Percentiles rank a stretch among this genome's conserved stretches.
phyloP scores from a whole-genome alignment of 2,113 vertebrate genomes.

The Pangasianodon gigas region DNA sequence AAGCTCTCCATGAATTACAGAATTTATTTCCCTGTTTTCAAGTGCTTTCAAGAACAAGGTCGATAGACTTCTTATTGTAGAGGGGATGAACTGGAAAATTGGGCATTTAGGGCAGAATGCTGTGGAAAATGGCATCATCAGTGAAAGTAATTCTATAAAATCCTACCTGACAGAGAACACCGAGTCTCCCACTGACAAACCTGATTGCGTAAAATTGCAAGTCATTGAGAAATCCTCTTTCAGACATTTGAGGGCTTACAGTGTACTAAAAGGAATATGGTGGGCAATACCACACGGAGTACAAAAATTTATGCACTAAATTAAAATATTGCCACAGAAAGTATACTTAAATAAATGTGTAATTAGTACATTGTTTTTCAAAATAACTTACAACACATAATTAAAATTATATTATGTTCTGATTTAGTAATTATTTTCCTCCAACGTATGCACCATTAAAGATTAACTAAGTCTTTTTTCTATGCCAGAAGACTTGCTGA shows the following conservation, averaged over 20 bases:
- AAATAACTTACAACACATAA: background rate
- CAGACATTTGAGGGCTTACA: background rate
- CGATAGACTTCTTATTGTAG: slow-evolving; percentile 18
- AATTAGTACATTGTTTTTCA: background rate
- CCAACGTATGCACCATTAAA: slow-evolving; percentile 4
- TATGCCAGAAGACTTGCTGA: slow-evolving; percentile 36
- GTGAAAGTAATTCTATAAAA: slow-evolving; percentile 10
- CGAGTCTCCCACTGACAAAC: background rate
- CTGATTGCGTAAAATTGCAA: background rate
- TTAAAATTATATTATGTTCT: background rate
- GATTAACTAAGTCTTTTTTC: slow-evolving; percentile 10
- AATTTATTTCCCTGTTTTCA: slow-evolving; percentile 35
- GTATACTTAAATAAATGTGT: background rate
- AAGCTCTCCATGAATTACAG: slow-evolving; percentile 32
- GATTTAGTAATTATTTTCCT: background rate
- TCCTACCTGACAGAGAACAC: background rate
- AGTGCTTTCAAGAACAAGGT: slow-evolving; percentile 2
- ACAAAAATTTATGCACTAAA: background rate
- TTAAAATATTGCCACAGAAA: background rate
- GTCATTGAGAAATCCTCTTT: background rate
- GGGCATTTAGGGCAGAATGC: slow-evolving; percentile 23
- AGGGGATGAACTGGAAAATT: slow-evolving; percentile 50
- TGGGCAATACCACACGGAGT: background rate
- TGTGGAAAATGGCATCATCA: slow-evolving; percentile 38
- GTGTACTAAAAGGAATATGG: background rate